phyloP scores from a whole-genome alignment of 2,888 invertebrate species.

The Branchellion lobata region DNA sequence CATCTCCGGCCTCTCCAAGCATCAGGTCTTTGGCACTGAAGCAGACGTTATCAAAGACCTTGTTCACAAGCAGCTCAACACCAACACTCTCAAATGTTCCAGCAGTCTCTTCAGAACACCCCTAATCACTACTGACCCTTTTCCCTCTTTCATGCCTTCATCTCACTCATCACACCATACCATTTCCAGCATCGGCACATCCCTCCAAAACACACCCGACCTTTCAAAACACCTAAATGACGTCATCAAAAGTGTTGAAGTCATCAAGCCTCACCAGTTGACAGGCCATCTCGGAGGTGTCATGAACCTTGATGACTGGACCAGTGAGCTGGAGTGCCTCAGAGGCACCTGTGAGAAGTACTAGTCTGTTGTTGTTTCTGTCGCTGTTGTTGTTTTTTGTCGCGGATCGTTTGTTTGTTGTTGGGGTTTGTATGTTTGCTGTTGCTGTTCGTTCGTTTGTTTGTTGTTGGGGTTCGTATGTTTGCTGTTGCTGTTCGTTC shows the following conservation, averaged over 20 bases:
- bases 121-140: neutral
- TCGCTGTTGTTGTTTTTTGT: too few relatives aligned
- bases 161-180: neutral
- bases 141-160: constrained; percentile 18
- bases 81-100: neutral
- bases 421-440: too few relatives aligned
- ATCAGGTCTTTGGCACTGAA: neutral
- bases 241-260: constrained; percentile 4
- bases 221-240: constrained; percentile 18
- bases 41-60: neutral
- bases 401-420: too few relatives aligned
- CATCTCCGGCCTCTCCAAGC: constrained; percentile 8
- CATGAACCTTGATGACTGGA: constrained; percentile 22
- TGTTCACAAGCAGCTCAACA: neutral
- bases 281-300: neutral
- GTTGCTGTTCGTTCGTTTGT: too few relatives aligned
- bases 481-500: too few relatives aligned
- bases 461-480: too few relatives aligned
- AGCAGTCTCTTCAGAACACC: constrained; percentile 3
- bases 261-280: neutral
- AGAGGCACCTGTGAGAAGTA: too few relatives aligned
- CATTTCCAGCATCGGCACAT: neutral
- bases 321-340: too few relatives aligned
- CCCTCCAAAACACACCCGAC: constrained; percentile 26
- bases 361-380: too few relatives aligned